Evolutionary conservation across 2,888 invertebrate species (phyloP).

Genomic region (Perdita meconis): DNA sequence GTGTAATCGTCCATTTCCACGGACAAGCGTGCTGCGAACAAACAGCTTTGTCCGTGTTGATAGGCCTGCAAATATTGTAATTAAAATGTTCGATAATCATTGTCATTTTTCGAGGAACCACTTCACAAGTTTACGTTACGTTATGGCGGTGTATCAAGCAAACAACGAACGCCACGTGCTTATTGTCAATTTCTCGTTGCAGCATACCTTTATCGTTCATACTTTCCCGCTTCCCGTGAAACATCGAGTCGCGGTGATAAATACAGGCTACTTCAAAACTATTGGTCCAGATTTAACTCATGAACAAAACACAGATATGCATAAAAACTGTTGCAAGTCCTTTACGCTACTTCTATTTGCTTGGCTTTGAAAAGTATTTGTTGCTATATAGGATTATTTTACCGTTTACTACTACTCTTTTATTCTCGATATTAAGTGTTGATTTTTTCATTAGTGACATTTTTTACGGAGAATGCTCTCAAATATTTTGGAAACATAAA

Average conservation of each 20-base stretch:
- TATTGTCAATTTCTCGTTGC: conserved; percentile 46
- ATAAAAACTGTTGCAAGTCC: too few species aligned
- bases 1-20: conserved; percentile 52
- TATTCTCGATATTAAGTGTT: too few species aligned
- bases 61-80: conserved; percentile 58
- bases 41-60: conserved; percentile 51
- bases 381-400: too few species aligned
- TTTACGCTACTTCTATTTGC: too few species aligned
- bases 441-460: too few species aligned
- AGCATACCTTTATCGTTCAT: conserved; percentile 30
- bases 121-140: conserved; percentile 38
- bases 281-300: too few species aligned
- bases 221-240: conserved; percentile 4
- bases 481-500: too few species aligned
- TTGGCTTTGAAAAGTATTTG: too few species aligned
- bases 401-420: too few species aligned
- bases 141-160: conserved; percentile 41
- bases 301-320: too few species aligned
- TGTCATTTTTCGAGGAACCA: conserved; percentile 55
- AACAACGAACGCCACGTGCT: conserved; percentile 42
- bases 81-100: conserved; percentile 60
- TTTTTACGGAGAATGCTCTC: too few species aligned
- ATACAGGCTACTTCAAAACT: conserved; percentile 17
- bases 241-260: conserved; percentile 33
- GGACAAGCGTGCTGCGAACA: conserved; percentile 44